Percentiles rank a stretch among this genome's conserved stretches.
These are phyloP conservation scores for Apocheima hispidaria DNA, from an alignment of 2,888 invertebrate genomes.

Conservation along the genomic window DNA sequence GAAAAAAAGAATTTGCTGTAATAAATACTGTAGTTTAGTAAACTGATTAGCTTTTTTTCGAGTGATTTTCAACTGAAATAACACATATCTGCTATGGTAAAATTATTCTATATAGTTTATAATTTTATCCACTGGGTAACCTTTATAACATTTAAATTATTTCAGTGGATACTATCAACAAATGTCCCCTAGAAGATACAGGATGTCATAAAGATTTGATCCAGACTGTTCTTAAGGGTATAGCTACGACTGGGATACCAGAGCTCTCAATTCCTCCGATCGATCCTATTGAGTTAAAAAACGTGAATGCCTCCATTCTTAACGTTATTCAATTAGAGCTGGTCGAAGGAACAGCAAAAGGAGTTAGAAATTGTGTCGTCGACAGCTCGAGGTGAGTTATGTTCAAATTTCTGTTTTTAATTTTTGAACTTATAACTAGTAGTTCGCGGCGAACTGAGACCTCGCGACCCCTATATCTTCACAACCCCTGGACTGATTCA, in stretches of 20 bases:
- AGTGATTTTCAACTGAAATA: too few relatives aligned
- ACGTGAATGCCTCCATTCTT: slow-evolving; percentile 9
- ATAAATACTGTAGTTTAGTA: too few relatives aligned
- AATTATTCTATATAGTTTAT: background rate
- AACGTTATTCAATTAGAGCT: slow-evolving; percentile 18
- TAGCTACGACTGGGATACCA: slow-evolving; percentile 26
- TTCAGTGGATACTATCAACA: slow-evolving; percentile 41
- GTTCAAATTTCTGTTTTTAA: background rate
- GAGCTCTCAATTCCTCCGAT: slow-evolving; percentile 31
- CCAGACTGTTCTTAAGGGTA: background rate
- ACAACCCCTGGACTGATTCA: too few relatives aligned
- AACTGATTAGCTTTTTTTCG: too few relatives aligned
- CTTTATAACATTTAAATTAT: background rate
- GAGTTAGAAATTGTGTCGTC: slow-evolving; percentile 30
- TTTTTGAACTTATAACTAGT: too few relatives aligned
- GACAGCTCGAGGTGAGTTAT: slow-evolving; percentile 44
- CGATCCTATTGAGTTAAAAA: slow-evolving; percentile 35
- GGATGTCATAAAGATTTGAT: slow-evolving; percentile 34
- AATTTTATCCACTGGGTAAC: too few relatives aligned
- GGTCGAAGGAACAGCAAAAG: slow-evolving; percentile 25
- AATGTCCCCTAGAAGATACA: slow-evolving; percentile 39
- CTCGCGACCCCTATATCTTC: too few relatives aligned
- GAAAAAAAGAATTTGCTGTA: background rate
- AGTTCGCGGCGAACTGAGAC: too few relatives aligned
- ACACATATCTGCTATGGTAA: too few relatives aligned